These are phyloP conservation scores for Nephrotoma guestfalica DNA, from an alignment of 2,888 invertebrate genomes.

Conservation along the genomic window DNA sequence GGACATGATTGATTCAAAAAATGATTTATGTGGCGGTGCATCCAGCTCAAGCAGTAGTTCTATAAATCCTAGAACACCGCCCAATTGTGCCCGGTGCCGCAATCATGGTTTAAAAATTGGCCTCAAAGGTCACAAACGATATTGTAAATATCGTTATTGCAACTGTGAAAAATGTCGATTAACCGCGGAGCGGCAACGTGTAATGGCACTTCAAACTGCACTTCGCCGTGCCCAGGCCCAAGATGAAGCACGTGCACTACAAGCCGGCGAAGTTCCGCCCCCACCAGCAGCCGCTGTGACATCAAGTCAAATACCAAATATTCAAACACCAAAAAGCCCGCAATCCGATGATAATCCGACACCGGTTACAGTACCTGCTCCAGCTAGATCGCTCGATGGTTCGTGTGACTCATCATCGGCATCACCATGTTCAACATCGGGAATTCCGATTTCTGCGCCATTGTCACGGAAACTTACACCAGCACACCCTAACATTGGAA, in stretches of 20 bases:
- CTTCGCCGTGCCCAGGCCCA: constrained; percentile 70
- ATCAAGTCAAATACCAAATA: constrained; percentile 22
- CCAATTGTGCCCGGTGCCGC: constrained; percentile 83
- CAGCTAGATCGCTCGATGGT: constrained; percentile 32
- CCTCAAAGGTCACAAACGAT: constrained; percentile 83
- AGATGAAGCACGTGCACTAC: constrained; percentile 51
- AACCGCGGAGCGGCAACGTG: constrained; percentile 73
- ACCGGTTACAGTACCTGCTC: constrained; percentile 27
- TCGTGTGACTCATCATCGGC: constrained; percentile 47
- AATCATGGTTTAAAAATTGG: constrained; percentile 82
- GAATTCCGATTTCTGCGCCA: constrained; percentile 25
- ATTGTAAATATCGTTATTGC: constrained; percentile 75
- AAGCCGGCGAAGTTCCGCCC: constrained; percentile 35
- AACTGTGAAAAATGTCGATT: constrained; percentile 74
- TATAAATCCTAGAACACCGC: constrained; percentile 60
- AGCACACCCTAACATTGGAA: constrained; percentile 33
- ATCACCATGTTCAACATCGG: constrained; percentile 40
- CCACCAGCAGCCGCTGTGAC: constrained; percentile 22
- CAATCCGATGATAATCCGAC: constrained; percentile 23
- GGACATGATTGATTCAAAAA: constrained; percentile 38
- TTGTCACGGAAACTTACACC: constrained; percentile 33
- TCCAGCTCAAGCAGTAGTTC: constrained; percentile 39
- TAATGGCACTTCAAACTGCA: constrained; percentile 83
- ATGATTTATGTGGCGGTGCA: constrained; percentile 35
- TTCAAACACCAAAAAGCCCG: constrained; percentile 12